These are phyloP conservation scores for Eurois occulta DNA, from an alignment of 2,888 invertebrate species.

Conservation along the genomic window DNA sequence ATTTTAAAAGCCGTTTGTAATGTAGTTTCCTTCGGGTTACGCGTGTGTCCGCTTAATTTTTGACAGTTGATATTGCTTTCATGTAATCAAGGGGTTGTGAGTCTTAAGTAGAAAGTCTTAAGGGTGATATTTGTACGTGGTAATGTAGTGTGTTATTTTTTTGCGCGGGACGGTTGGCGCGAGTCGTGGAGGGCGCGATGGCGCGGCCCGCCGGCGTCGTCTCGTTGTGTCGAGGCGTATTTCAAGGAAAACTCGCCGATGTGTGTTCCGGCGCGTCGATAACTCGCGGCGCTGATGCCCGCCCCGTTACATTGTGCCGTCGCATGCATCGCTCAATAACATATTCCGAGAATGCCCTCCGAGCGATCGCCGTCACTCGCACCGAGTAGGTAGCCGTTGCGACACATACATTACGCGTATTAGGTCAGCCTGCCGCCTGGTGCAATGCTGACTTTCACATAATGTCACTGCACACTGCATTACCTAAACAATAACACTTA, in stretches of 20 bases:
- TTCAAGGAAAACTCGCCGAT: slow-evolving; percentile 87
- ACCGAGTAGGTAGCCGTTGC: slow-evolving; percentile 70
- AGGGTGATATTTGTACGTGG: slow-evolving; percentile 83
- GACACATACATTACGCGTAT: slow-evolving; percentile 73
- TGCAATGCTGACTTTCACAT: slow-evolving; percentile 82
- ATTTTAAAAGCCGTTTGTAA: slow-evolving; percentile 86
- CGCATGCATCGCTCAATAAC: slow-evolving; percentile 72
- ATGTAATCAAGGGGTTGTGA: slow-evolving; percentile 79
- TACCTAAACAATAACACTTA: slow-evolving; percentile 67
- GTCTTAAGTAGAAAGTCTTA: slow-evolving; percentile 79
- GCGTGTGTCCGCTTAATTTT: slow-evolving; percentile 90
- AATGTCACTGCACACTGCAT: slow-evolving; percentile 68
- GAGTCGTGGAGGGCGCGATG: slow-evolving; percentile 81
- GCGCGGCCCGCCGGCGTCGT: slow-evolving; percentile 78
- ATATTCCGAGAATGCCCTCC: slow-evolving; percentile 75
- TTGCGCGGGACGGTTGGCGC: slow-evolving; percentile 88
- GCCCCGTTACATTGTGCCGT: slow-evolving; percentile 72
- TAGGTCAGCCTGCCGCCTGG: slow-evolving; percentile 75
- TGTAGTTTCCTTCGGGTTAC: slow-evolving; percentile 87
- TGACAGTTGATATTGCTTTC: slow-evolving; percentile 90
- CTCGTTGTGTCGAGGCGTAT: slow-evolving; percentile 75
- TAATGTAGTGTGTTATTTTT: slow-evolving; percentile 83
- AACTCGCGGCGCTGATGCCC: slow-evolving; percentile 72
- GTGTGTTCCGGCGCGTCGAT: slow-evolving; percentile 78
- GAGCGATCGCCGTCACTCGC: slow-evolving; percentile 65